phyloP scores from a whole-genome alignment of 2,888 invertebrate genomes.

The Papilio elwesi region DNA sequence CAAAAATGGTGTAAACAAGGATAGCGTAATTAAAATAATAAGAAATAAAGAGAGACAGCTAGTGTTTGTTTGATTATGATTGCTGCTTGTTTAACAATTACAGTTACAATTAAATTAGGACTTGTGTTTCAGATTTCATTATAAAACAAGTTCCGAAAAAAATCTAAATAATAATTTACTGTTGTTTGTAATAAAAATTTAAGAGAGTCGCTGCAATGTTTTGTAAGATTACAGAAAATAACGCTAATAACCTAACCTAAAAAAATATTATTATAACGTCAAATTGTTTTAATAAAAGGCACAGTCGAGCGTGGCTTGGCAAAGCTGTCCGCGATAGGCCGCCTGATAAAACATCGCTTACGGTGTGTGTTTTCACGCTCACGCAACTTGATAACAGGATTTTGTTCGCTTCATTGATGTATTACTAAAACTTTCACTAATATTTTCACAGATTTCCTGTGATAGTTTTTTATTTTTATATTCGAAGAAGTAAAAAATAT shows the following conservation, averaged over 20 bases:
- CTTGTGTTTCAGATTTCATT: neutral
- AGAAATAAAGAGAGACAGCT: no score
- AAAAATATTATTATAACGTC: neutral
- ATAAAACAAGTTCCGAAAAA: no score
- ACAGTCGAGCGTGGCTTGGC: neutral
- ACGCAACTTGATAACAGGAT: conserved; percentile 29
- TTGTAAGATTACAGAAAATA: no score
- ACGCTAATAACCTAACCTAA: neutral
- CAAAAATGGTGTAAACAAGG: no score
- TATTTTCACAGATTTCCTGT: neutral
- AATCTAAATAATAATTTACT: no score
- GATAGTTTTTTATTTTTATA: neutral
- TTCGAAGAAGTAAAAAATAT: no score
- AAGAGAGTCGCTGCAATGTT: no score
- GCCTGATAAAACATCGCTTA: conserved; percentile 33
- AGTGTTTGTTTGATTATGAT: no score
- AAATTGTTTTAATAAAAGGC: conserved; percentile 18
- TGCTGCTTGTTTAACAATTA: neutral
- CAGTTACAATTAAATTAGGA: neutral
- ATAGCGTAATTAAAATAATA: no score
- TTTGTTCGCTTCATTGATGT: conserved; percentile 1
- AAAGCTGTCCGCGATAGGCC: conserved; percentile 15
- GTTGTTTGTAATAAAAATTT: no score
- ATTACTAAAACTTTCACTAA: neutral
- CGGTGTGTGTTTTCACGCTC: conserved; percentile 27